phyloP scores from a whole-genome alignment of 37 sponge, comb jelly and placozoan genomes.

The Spongilla lacustris region DNA sequence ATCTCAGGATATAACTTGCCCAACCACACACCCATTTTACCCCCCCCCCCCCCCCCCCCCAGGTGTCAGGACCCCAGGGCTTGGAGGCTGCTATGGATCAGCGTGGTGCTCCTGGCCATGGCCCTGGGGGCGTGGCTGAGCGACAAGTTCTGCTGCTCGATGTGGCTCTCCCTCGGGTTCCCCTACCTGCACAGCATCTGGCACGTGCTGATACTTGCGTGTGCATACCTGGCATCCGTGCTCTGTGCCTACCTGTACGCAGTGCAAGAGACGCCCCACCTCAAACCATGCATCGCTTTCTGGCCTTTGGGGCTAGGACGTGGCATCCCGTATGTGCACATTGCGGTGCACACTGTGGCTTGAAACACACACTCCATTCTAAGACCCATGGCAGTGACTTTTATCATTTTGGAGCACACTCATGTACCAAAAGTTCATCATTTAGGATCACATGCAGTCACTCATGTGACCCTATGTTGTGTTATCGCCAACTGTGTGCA shows the following conservation, averaged over 20 bases:
- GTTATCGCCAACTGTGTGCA: no score
- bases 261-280: conserved; percentile 3
- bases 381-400: no score
- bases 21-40: neutral
- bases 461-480: no score
- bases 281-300: neutral
- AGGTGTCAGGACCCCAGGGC: conserved; percentile 8
- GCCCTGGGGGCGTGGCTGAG: conserved; percentile 11
- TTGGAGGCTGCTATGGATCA: neutral
- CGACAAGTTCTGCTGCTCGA: conserved; percentile 2
- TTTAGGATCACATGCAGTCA: no score
- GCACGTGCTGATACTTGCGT: conserved; percentile 9
- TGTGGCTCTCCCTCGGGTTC: conserved; percentile 26
- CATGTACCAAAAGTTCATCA: no score
- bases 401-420: no score
- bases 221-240: conserved; percentile 10
- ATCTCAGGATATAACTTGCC: no score
- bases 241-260: conserved; percentile 23
- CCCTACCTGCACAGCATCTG: conserved; percentile 32
- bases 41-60: neutral
- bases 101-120: neutral
- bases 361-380: no score
- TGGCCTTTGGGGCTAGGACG: neutral
- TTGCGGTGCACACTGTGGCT: no score
- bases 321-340: conserved; percentile 21